phyloP scores from a whole-genome alignment of 2,888 invertebrate species.

The Caenorhabditis sp. region DNA sequence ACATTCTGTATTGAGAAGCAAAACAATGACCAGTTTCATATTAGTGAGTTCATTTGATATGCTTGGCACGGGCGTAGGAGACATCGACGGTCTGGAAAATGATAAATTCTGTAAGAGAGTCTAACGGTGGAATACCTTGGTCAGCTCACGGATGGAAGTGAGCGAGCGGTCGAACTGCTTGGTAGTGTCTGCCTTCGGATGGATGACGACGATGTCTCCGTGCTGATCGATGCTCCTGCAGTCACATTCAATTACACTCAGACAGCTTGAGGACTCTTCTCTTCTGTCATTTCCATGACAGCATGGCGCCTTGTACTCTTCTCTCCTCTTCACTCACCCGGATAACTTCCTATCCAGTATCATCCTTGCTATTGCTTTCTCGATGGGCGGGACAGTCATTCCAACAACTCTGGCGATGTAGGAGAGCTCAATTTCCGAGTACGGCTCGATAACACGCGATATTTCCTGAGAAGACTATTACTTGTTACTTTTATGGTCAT shows the following conservation, averaged over 20 bases:
- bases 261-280: too few relatives aligned
- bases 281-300: background rate
- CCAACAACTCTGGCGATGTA: slow-evolving; percentile 75
- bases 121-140: slow-evolving; percentile 14
- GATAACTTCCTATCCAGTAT: slow-evolving; percentile 95
- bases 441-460: slow-evolving; percentile 97
- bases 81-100: slow-evolving; percentile 89
- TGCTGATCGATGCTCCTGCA: slow-evolving; percentile 90
- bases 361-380: slow-evolving; percentile 99
- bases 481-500: background rate
- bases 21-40: background rate
- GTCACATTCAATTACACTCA: background rate
- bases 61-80: slow-evolving; percentile 94
- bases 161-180: slow-evolving; percentile 37
- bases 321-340: slow-evolving; percentile 75
- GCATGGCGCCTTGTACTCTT: background rate
- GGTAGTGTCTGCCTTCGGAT: slow-evolving; percentile 79
- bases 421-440: slow-evolving; percentile 89
- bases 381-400: slow-evolving; percentile 85
- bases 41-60: slow-evolving; percentile 25
- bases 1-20: background rate
- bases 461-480: slow-evolving; percentile 84
- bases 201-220: slow-evolving; percentile 95
- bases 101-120: background rate
- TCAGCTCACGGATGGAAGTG: slow-evolving; percentile 38